These are phyloP conservation scores for Lysandra bellargus DNA, from an alignment of 2,888 invertebrate species.

Conservation along the genomic window DNA sequence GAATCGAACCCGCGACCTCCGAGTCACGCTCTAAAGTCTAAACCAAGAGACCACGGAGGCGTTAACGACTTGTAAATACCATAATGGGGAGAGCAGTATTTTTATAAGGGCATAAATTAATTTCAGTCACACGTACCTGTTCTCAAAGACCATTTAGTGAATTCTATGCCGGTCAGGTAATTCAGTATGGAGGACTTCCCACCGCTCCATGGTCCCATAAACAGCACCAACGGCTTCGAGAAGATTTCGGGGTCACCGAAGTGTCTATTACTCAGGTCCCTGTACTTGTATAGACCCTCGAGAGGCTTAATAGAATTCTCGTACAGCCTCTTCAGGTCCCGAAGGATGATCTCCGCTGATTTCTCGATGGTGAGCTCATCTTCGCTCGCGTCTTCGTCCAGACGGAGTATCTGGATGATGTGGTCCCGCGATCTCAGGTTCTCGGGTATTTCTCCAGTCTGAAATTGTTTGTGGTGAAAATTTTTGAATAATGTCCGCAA, in stretches of 20 bases:
- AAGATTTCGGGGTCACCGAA: constrained; percentile 97
- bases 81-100: no score
- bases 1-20: no score
- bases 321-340: constrained; percentile 91
- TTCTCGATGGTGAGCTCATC: constrained; percentile 85
- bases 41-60: no score
- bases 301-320: constrained; percentile 93
- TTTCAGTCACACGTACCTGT: constrained; percentile 83
- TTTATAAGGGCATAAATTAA: no score
- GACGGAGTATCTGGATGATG: constrained; percentile 87
- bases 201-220: constrained; percentile 98
- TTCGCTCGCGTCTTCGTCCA: constrained; percentile 88
- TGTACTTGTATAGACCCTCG: constrained; percentile 94
- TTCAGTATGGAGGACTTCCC: constrained; percentile 97
- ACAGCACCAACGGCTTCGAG: constrained; percentile 94
- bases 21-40: no score
- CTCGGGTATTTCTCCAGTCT: constrained; percentile 88
- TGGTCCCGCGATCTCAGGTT: constrained; percentile 89
- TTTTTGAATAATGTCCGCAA: not conserved
- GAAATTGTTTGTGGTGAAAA: constrained; percentile 47
- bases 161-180: constrained; percentile 93
- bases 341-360: constrained; percentile 88
- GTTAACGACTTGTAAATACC: not conserved
- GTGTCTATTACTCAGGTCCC: constrained; percentile 94
- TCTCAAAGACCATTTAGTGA: constrained; percentile 89